Percentiles rank a stretch among this genome's conserved stretches.
These are phyloP conservation scores for Diarsia mendica DNA, from an alignment of 2,888 invertebrate genomes.

Conservation along the genomic window DNA sequence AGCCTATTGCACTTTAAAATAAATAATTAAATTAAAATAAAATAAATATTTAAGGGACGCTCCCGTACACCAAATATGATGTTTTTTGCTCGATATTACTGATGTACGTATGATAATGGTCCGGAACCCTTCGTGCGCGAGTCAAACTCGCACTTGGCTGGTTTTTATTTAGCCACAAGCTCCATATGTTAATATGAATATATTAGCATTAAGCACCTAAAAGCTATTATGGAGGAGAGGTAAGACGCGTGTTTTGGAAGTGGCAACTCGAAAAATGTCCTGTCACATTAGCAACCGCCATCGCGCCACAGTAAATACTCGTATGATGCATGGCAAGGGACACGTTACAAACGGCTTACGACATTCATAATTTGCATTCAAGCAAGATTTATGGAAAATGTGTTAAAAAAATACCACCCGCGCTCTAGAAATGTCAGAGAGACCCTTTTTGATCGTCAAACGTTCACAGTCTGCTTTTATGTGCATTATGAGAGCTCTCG, in stretches of 20 bases:
- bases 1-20: too few relatives aligned
- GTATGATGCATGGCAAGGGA: constrained; percentile 48
- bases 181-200: constrained; percentile 13
- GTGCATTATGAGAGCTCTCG: constrained; percentile 27
- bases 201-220: constrained; percentile 24
- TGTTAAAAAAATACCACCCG: constrained; percentile 28
- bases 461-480: constrained; percentile 31
- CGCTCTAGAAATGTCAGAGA: constrained; percentile 22
- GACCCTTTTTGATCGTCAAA: constrained; percentile 43
- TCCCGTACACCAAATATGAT: too few relatives aligned
- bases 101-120: too few relatives aligned
- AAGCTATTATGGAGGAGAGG: constrained; percentile 20
- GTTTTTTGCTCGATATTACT: too few relatives aligned
- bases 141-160: too few relatives aligned
- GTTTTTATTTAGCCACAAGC: too few relatives aligned
- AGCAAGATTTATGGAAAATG: constrained; percentile 49
- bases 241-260: constrained; percentile 36
- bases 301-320: constrained; percentile 34
- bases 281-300: constrained; percentile 45
- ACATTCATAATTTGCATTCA: constrained; percentile 40
- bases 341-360: constrained; percentile 33
- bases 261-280: constrained; percentile 31
- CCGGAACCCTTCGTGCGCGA: too few relatives aligned
- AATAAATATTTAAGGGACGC: too few relatives aligned
- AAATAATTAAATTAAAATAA: too few relatives aligned